phyloP scores from a whole-genome alignment of 2,113 vertebrate species.

The Rhagologus leucostigma region DNA sequence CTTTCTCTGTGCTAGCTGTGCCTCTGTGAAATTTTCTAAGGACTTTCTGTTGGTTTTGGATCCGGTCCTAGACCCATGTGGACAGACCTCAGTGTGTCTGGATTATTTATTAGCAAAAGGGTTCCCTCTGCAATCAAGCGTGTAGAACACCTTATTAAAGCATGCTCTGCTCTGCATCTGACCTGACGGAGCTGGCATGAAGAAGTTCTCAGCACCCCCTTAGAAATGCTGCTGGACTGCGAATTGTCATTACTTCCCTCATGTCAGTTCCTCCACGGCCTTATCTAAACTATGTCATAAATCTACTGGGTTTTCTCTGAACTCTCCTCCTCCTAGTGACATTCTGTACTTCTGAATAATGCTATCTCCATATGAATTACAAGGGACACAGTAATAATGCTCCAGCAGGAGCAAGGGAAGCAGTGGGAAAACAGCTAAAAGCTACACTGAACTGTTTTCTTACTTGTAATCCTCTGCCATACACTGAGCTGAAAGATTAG shows the following conservation, averaged over 20 bases:
- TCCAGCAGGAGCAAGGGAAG: conserved; percentile 15
- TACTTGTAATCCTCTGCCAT: conserved; percentile 40
- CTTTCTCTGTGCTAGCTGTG: not conserved
- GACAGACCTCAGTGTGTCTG: not conserved
- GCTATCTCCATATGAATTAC: conserved; percentile 40
- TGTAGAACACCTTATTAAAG: not conserved
- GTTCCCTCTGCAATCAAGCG: not conserved
- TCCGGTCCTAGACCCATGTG: not conserved
- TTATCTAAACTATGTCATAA: conserved; percentile 61
- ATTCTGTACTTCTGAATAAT: conserved; percentile 47
- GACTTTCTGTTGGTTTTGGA: conserved; percentile 33
- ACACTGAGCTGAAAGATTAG: conserved; percentile 34
- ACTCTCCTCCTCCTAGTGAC: conserved; percentile 21
- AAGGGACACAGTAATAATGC: not conserved
- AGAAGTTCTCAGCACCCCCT: not conserved
- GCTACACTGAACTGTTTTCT: conserved; percentile 36
- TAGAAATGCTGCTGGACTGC: not conserved
- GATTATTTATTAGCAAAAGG: conserved; percentile 2
- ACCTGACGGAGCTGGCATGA: not conserved
- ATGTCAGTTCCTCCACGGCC: not conserved
- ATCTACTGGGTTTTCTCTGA: conserved; percentile 45
- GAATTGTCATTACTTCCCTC: not conserved
- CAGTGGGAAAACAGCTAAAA: conserved; percentile 49
- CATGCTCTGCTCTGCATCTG: not conserved
- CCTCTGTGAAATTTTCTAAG: not conserved